A percentile compares a stretch with the other conserved stretches of the same genome.
These are phyloP conservation scores for Henricia sp. DNA, from an alignment of 53 echinoderm and acorn worm genomes.

Conservation along the genomic window DNA sequence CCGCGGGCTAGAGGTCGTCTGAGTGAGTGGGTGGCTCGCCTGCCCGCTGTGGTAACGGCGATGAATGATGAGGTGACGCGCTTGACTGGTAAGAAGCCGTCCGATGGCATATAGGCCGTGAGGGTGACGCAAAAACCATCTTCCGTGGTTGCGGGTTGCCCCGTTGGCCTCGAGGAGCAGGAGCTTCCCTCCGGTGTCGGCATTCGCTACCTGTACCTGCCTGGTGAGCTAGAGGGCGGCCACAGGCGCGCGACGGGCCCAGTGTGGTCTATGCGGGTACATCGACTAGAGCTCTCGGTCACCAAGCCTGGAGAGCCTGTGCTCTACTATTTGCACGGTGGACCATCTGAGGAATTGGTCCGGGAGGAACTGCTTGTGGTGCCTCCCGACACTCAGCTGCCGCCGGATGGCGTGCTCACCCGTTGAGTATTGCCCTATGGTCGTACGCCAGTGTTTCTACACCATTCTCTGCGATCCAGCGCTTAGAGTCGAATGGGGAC, in stretches of 20 bases:
- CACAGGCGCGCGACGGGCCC: constrained; percentile 34
- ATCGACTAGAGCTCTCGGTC: constrained; percentile 4
- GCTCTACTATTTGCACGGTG: constrained; percentile 35
- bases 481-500: too few relatives aligned
- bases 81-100: constrained; percentile 19
- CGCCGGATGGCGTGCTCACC: too few relatives aligned
- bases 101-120: too few relatives aligned
- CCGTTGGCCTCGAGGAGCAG: too few relatives aligned
- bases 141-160: too few relatives aligned
- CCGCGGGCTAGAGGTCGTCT: too few relatives aligned
- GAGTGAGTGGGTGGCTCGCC: constrained; percentile 35
- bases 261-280: constrained; percentile 16
- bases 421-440: too few relatives aligned
- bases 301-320: constrained; percentile 30
- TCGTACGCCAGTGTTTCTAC: too few relatives aligned
- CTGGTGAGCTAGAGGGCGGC: constrained; percentile 50
- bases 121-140: too few relatives aligned
- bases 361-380: constrained; percentile 28
- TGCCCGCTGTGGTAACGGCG: constrained; percentile 23
- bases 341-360: constrained; percentile 5
- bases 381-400: constrained; percentile 27
- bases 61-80: constrained; percentile 39
- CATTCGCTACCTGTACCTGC: too few relatives aligned
- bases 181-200: too few relatives aligned
- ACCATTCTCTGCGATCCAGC: too few relatives aligned